phyloP scores from a whole-genome alignment of 2,797 vertebrate species.

The Fistularia tabacaria region DNA sequence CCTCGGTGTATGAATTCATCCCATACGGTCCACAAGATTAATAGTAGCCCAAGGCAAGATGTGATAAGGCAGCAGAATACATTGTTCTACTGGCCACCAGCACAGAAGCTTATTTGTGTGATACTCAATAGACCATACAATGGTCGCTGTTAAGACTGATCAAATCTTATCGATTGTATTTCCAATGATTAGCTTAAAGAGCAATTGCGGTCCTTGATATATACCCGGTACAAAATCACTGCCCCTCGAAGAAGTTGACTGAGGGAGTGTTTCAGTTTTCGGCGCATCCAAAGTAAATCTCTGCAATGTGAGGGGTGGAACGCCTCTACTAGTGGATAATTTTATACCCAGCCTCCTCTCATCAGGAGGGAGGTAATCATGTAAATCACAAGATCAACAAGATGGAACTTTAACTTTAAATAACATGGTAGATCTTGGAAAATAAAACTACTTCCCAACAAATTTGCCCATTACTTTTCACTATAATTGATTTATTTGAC shows the following conservation, averaged over 20 bases:
- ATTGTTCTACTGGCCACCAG: conserved; percentile 51
- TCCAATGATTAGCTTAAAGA: conserved; percentile 47
- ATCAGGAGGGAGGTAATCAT: too few species aligned
- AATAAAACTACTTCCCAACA: too few species aligned
- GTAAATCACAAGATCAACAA: too few species aligned
- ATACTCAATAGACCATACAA: conserved; percentile 44
- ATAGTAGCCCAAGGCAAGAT: conserved; percentile 50
- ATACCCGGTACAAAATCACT: conserved; percentile 26
- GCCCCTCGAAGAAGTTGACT: conserved; percentile 19
- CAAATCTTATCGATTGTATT: conserved; percentile 29
- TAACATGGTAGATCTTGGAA: too few species aligned
- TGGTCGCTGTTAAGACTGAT: conserved; percentile 53
- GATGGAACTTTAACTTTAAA: too few species aligned
- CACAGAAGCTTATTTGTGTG: conserved; percentile 54
- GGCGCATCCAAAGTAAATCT: conserved; percentile 8
- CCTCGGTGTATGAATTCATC: conserved; percentile 61
- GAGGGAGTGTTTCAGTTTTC: conserved; percentile 5
- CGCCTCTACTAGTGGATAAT: too few species aligned
- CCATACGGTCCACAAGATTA: conserved; percentile 60
- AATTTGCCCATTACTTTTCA: too few species aligned
- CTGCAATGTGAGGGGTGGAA: not conserved
- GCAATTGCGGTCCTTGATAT: conserved; percentile 20
- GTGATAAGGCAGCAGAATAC: conserved; percentile 62
- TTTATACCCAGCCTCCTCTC: too few species aligned
- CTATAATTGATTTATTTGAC: too few species aligned